A percentile compares a stretch with the other conserved stretches of the same genome.
Conservation (phyloP, 2,888 invertebrate species). For the Thumatha senex region DNA sequence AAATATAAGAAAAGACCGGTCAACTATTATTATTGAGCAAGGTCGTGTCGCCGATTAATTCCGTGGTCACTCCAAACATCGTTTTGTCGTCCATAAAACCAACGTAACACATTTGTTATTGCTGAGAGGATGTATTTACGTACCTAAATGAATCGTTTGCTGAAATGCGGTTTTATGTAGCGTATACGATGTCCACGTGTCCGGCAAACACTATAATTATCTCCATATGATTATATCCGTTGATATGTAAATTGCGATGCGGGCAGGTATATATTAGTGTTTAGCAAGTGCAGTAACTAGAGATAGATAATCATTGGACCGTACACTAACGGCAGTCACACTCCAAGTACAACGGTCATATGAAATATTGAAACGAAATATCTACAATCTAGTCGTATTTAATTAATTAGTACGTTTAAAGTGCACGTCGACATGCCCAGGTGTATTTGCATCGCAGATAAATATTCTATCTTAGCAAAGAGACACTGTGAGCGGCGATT, state of each 20-base stretch:
- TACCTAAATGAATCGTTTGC: neutral
- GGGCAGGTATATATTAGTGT: slow-evolving; percentile 11
- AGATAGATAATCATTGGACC: slow-evolving; percentile 67
- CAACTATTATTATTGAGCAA: slow-evolving; percentile 36
- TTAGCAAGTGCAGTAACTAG: slow-evolving; percentile 55
- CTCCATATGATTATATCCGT: slow-evolving; percentile 14
- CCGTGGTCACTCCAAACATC: slow-evolving; percentile 35
- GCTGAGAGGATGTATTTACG: neutral
- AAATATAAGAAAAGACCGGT: slow-evolving; percentile 33
- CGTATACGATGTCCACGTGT: neutral
- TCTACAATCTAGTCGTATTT: slow-evolving; percentile 42
- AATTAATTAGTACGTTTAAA: slow-evolving; percentile 26
- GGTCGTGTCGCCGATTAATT: slow-evolving; percentile 37
- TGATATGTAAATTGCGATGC: slow-evolving; percentile 22
- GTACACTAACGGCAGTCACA: slow-evolving; percentile 74
- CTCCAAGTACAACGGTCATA: slow-evolving; percentile 67
- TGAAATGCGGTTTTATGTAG: neutral
- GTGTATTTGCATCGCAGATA: slow-evolving; percentile 7
- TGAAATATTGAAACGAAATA: slow-evolving; percentile 66
- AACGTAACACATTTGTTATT: slow-evolving; percentile 25
- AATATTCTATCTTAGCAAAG: neutral
- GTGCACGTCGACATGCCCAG: slow-evolving; percentile 4
- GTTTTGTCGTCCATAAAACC: slow-evolving; percentile 18
- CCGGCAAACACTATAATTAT: neutral
- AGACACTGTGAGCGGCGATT: slow-evolving; percentile 13